A percentile compares a stretch with the other conserved stretches of the same genome.
Conservation (phyloP, 2,888 invertebrate genomes). For the Tyria jacobaeae region DNA sequence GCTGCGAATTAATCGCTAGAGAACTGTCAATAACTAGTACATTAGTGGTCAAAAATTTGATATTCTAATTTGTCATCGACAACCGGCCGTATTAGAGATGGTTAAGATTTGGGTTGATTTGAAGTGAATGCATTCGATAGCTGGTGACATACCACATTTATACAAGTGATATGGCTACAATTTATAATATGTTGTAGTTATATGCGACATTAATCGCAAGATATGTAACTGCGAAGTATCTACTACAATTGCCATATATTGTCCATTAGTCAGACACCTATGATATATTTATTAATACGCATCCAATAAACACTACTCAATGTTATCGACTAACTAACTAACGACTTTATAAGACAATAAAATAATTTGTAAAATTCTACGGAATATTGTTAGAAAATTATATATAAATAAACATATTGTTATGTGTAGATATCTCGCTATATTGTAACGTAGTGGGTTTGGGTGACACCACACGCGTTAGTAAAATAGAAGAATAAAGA, state of each 20-base stretch:
- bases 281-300: constrained; percentile 70
- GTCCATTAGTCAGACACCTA: constrained; percentile 62
- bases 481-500: constrained; percentile 80
- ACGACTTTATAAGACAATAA: constrained; percentile 75
- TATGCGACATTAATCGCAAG: constrained; percentile 53
- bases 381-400: constrained; percentile 84
- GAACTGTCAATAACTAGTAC: neutral
- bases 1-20: neutral
- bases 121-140: constrained; percentile 44
- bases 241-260: constrained; percentile 48
- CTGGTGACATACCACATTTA: constrained; percentile 22
- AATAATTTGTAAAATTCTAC: constrained; percentile 82
- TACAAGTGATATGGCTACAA: constrained; percentile 38
- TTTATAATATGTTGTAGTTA: constrained; percentile 46
- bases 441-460: constrained; percentile 69
- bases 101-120: neutral
- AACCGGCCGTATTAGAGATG: neutral
- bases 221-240: constrained; percentile 73
- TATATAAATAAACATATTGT: constrained; percentile 71
- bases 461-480: constrained; percentile 58
- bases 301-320: constrained; percentile 69
- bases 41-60: neutral
- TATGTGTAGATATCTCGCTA: constrained; percentile 76
- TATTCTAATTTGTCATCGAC: neutral
- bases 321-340: constrained; percentile 67